Base-by-base conservation (phyloP, 2,113 vertebrate genomes). In the Xyliphius kryptos region DNA sequence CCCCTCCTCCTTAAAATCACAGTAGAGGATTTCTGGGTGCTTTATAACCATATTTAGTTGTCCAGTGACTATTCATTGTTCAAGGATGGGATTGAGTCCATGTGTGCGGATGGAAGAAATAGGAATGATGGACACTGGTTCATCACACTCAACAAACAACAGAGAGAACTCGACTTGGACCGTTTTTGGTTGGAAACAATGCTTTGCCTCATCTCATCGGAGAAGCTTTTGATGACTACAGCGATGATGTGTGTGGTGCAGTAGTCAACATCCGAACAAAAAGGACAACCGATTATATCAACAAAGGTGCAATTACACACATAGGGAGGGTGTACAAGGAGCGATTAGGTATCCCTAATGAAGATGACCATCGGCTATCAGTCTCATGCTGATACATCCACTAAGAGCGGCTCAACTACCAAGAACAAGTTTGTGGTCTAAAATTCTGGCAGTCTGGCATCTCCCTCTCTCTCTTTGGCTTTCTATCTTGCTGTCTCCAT, bases 391-490 rank as follows among this genome's bases (percentile, higher is more conserved):
- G 95, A 98, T 87, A 98, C 95, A 48, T 89, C 96, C 77, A 98
- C 94, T 72, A 98, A 98, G 82, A 97, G 95, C 83, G 92, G 95
- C 80, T 97, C 96, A 76, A 97, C 94, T 84, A 97, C 96, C 89
- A 98, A 98, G 89, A 98, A 98, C 89, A 97, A 90, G 85, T 98
- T 94, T 90, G 92, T 97, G 76, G 93, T 97, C 87, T 98, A 91
- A 96, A 90, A 83, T 83, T 56, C 46, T 57, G 56, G n/a, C n/a
- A n/a, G n/a, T n/a, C n/a, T n/a, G n/a, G n/a, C n/a, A n/a, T n/a
- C n/a, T n/a, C n/a, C n/a, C n/a, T n/a, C n/a, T n/a, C n/a, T n/a
- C n/a, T n/a, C n/a, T n/a, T n/a, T n/a, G n/a, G n/a, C n/a, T n/a
- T n/a, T n/a, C n/a, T n/a, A n/a, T n/a, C n/a, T n/a, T n/a, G n/a